Evolutionary conservation across 2,113 vertebrate species (phyloP).

Genomic region (Atrichornis clamosus): DNA sequence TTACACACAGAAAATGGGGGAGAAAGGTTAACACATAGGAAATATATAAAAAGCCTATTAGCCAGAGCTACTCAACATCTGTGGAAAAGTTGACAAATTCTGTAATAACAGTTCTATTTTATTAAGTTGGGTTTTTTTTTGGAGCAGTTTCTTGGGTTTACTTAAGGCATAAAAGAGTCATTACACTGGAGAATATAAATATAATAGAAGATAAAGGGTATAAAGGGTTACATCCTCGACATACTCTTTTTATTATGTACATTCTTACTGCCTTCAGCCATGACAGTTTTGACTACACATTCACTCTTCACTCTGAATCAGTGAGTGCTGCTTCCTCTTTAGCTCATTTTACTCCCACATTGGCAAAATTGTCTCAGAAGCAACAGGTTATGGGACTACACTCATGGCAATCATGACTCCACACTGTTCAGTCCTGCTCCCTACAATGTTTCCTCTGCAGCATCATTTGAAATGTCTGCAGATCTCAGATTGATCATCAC

Average conservation of each 20-base stretch:
- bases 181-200: not conserved
- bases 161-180: not conserved
- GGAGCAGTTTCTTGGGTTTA: not conserved
- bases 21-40: conserved; percentile 2
- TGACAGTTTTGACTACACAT: not conserved
- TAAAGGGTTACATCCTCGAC: not conserved
- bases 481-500: not conserved
- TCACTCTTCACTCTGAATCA: not conserved
- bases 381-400: not conserved
- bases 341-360: not conserved
- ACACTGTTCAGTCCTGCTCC: not conserved
- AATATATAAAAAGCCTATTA: conserved; percentile 43
- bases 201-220: not conserved
- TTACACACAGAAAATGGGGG: not conserved
- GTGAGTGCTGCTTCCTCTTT: not conserved
- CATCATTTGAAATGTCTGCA: not conserved
- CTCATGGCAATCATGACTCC: not conserved
- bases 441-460: not conserved
- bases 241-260: not conserved
- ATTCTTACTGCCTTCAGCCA: not conserved
- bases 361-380: not conserved
- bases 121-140: not conserved
- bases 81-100: conserved; percentile 54
- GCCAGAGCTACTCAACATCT: not conserved
- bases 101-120: not conserved